These are phyloP conservation scores for Phaedon cochleariae DNA, from an alignment of 2,888 invertebrate species.

Conservation along the genomic window DNA sequence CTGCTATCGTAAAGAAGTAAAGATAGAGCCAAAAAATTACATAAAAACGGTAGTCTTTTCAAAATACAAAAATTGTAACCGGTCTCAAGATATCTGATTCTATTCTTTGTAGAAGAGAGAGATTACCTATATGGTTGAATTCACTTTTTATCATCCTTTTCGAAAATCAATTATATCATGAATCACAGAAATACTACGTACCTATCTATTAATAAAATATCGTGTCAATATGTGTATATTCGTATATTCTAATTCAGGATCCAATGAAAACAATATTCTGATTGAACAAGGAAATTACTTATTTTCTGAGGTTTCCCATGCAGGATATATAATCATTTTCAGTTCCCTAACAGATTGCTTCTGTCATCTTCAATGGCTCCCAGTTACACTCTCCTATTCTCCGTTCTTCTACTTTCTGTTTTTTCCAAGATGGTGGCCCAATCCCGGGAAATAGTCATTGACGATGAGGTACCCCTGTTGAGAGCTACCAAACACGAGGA, in stretches of 20 bases:
- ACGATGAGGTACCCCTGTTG: slow-evolving; percentile 48
- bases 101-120: no score
- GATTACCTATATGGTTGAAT: no score
- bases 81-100: no score
- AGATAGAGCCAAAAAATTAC: no score
- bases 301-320: not conserved
- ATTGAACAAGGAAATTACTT: not conserved
- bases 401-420: slow-evolving; percentile 14
- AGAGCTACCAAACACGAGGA: slow-evolving; percentile 41
- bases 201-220: no score
- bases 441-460: slow-evolving; percentile 48
- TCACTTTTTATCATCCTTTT: no score
- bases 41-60: no score
- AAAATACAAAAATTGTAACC: no score
- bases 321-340: not conserved
- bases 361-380: slow-evolving; percentile 27
- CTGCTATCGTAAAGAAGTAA: no score
- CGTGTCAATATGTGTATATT: no score
- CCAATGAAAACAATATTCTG: not conserved
- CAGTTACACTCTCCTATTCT: slow-evolving; percentile 11
- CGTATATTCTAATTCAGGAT: not conserved
- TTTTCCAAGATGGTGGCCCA: slow-evolving; percentile 32
- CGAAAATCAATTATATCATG: no score
- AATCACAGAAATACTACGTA: no score
- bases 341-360: not conserved